These are phyloP conservation scores for Monopterus albus DNA, from an alignment of 2,113 vertebrate species.

Conservation along the genomic window DNA sequence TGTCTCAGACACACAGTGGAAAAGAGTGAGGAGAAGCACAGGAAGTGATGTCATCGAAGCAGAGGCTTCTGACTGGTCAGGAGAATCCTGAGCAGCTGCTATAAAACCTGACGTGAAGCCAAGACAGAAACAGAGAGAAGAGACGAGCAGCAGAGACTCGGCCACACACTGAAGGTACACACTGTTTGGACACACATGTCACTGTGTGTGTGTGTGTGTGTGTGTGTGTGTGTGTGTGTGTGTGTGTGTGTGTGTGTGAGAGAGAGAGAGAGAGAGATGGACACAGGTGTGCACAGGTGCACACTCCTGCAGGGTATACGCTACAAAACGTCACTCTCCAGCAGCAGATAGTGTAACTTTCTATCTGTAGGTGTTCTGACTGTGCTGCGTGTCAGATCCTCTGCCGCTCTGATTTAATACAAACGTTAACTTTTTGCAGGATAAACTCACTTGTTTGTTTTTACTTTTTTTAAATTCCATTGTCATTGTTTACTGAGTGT, in stretches of 20 bases:
- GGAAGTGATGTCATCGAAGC: slow-evolving; percentile 58
- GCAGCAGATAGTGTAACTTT: no score
- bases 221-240: slow-evolving; percentile 8
- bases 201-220: slow-evolving; percentile 7
- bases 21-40: slow-evolving; percentile 10
- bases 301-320: neutral
- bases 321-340: neutral
- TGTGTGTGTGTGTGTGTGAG: neutral
- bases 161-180: slow-evolving; percentile 43
- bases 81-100: slow-evolving; percentile 55
- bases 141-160: slow-evolving; percentile 16
- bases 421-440: no score
- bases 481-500: no score
- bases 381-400: no score
- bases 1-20: slow-evolving; percentile 26
- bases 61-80: slow-evolving; percentile 52
- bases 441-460: no score
- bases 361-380: no score
- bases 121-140: slow-evolving; percentile 33
- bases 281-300: slow-evolving; percentile 31
- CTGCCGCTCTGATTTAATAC: no score
- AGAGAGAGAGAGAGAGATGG: no score
- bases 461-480: no score
- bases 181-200: neutral
- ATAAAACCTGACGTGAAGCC: slow-evolving; percentile 67